These are phyloP conservation scores for Sminthurinus aureus DNA, from an alignment of 2,888 invertebrate species.

Conservation along the genomic window DNA sequence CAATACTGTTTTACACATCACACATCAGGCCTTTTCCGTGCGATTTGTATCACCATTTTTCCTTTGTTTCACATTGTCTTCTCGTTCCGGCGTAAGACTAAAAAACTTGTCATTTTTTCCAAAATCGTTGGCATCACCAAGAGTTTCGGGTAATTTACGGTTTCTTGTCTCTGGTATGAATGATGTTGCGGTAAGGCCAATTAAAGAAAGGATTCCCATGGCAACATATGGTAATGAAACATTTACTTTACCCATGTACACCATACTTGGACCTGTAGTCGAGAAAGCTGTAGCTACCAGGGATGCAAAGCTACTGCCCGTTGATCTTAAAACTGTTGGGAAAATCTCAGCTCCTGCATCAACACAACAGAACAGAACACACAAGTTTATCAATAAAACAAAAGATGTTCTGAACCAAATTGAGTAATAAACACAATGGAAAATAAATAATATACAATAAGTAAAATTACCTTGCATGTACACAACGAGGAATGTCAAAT, in stretches of 20 bases:
- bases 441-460: too few species aligned
- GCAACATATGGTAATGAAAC: slow-evolving; percentile 48
- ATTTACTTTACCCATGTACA: slow-evolving; percentile 63
- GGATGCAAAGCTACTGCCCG: slow-evolving; percentile 71
- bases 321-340: slow-evolving; percentile 73
- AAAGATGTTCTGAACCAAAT: too few species aligned
- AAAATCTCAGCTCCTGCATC: slow-evolving; percentile 72
- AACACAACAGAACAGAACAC: too few species aligned
- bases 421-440: too few species aligned
- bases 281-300: slow-evolving; percentile 68
- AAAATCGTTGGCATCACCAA: slow-evolving; percentile 70
- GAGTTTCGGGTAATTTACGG: slow-evolving; percentile 70
- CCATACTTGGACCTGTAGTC: slow-evolving; percentile 69
- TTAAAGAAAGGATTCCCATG: slow-evolving; percentile 38
- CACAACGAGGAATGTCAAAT: slow-evolving; percentile 53
- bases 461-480: background rate
- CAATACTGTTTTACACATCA: too few species aligned
- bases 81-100: slow-evolving; percentile 38
- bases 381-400: slow-evolving; percentile 69
- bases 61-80: too few species aligned
- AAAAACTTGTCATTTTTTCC: slow-evolving; percentile 64
- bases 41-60: too few species aligned
- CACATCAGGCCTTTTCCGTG: too few species aligned
- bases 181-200: slow-evolving; percentile 64
- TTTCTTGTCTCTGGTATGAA: slow-evolving; percentile 73